Evolutionary conservation across 1,140 invertebrate genomes (phyloP), one percentile per base, ranked within the genome.

Genomic region (Brachionus paranguensis): DNA sequence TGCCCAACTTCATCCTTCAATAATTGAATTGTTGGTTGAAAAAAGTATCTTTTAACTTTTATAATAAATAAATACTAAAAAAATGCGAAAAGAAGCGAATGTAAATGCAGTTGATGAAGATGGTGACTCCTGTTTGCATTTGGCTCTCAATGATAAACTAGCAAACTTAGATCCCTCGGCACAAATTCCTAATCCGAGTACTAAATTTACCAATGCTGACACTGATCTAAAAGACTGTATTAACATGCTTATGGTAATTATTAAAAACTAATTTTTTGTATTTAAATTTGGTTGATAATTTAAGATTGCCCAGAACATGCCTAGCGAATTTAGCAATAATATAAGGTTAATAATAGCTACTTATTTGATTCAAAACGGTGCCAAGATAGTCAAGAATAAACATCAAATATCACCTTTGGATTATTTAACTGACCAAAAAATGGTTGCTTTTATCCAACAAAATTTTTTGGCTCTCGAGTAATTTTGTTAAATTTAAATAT

Each of bases 21-120:
- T 95, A 4, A 93, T 95, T 17, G 94, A 96, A 86, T 89, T 95
- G 14, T 89, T 96, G 6, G 91, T 95, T 0, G 90, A 91, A n/a
- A 89, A 93, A 78, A 87, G 87, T 86, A 83, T 53, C 24, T 24
- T 83, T 5, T 6, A 41, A 41, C 3, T 41, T 72, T 17, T n/a
- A n/a, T 7, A 37, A 37, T 7, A 37, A 37, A 37, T 6, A 37
- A 37, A 37, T 37, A 37, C 0, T 83, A 27, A 27, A 76, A 76
- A 68, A 27, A 47, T 11, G 7, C 65, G 72, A 74, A 55, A 33
- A 85, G 92, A 92, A 45, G 94, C 94, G 1, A 91, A 93, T 86
- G 90, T 95, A 0, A 91, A 92, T 84, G 92, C 92, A 11, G 92
- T 92, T 68, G 94, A 96, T 87, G 94, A 95, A 88, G 94, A 96